phyloP scores from a whole-genome alignment of 2,888 invertebrate species.

The Drosophila ezoana region DNA sequence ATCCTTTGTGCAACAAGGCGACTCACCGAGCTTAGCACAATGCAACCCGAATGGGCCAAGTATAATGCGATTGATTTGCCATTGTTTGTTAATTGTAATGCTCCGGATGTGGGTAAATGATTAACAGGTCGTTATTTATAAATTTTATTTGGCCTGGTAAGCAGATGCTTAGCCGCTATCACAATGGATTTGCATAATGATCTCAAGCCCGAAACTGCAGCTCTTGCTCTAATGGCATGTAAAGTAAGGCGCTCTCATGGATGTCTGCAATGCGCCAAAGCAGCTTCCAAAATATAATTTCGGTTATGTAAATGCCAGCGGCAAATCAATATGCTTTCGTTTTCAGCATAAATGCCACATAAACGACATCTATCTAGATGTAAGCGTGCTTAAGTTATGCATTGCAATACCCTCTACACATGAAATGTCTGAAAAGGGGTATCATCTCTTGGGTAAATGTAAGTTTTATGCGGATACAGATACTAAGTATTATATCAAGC shows the following conservation, averaged over 20 bases:
- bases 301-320: slow-evolving; percentile 63
- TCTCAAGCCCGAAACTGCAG: slow-evolving; percentile 15
- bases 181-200: slow-evolving; percentile 54
- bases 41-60: slow-evolving; percentile 27
- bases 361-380: slow-evolving; percentile 65
- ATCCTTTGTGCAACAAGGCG: slow-evolving; percentile 75
- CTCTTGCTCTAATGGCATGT: slow-evolving; percentile 51
- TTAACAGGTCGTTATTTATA: slow-evolving; percentile 40
- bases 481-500: no score
- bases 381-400: slow-evolving; percentile 49
- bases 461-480: no score
- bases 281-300: slow-evolving; percentile 43
- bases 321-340: slow-evolving; percentile 67
- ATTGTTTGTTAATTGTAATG: slow-evolving; percentile 18
- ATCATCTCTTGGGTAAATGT: background rate
- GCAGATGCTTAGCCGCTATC: slow-evolving; percentile 17
- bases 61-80: slow-evolving; percentile 37
- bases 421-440: background rate
- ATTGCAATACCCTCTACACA: slow-evolving; percentile 14
- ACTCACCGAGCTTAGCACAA: slow-evolving; percentile 17
- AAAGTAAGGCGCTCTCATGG: slow-evolving; percentile 53
- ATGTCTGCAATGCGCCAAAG: slow-evolving; percentile 65
- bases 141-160: slow-evolving; percentile 17
- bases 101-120: slow-evolving; percentile 19
- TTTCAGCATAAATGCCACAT: slow-evolving; percentile 71